phyloP scores from a whole-genome alignment of 2,113 vertebrate species.

The Mormyrus lacerda region DNA sequence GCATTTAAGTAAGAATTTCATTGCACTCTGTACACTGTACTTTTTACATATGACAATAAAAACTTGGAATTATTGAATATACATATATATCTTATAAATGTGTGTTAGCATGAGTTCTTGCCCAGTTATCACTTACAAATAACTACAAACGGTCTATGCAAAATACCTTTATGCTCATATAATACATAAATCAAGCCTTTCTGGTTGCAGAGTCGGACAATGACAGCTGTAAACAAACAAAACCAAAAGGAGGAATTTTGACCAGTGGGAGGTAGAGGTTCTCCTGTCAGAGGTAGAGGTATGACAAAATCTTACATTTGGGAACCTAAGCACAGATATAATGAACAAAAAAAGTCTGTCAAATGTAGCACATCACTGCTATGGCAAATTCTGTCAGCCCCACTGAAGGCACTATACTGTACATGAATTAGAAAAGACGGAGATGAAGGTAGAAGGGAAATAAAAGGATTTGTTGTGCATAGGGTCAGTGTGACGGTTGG shows the following conservation, averaged over 20 bases:
- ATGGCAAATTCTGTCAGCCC: neutral
- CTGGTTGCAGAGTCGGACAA: neutral
- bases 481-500: neutral
- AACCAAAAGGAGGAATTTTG: neutral
- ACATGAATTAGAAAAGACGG: neutral
- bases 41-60: too few species aligned
- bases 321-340: neutral
- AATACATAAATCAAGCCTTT: neutral
- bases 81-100: neutral
- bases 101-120: neutral
- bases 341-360: neutral
- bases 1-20: too few species aligned
- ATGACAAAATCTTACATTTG: neutral
- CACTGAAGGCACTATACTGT: neutral
- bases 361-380: neutral
- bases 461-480: neutral
- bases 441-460: neutral
- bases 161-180: neutral
- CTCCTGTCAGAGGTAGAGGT: neutral
- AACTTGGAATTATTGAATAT: too few species aligned
- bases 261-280: neutral
- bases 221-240: neutral
- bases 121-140: neutral
- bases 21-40: too few species aligned
- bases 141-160: neutral